Evolutionary conservation across 2,113 vertebrate genomes (phyloP).

Genomic region (Pitta sordida): DNA sequence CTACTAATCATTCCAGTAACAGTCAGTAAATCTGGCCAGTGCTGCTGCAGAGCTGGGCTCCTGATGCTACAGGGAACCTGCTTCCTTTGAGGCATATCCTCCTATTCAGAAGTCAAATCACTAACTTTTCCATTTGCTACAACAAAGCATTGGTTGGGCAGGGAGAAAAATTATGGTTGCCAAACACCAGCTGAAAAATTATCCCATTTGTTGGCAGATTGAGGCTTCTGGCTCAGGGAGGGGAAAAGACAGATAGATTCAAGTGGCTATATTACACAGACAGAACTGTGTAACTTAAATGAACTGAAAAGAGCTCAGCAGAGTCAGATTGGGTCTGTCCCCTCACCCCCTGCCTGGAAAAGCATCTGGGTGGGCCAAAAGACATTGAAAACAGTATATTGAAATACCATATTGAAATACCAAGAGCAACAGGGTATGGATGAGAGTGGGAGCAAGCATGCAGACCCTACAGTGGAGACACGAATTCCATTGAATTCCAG

Average conservation of each 20-base stretch:
- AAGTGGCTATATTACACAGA: conserved; percentile 52
- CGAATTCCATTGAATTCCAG: not conserved
- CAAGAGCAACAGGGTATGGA: conserved; percentile 11
- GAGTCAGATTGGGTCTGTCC: not conserved
- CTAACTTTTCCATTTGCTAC: conserved; percentile 56
- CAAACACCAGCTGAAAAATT: conserved; percentile 61
- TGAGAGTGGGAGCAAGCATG: not conserved
- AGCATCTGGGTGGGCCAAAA: conserved; percentile 32
- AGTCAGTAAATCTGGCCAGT: conserved; percentile 36
- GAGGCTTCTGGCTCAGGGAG: conserved; percentile 36
- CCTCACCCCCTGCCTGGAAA: not conserved
- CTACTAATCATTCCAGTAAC: conserved; percentile 55
- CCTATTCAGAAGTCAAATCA: conserved; percentile 39
- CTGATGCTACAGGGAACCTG: conserved; percentile 41
- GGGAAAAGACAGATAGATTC: conserved; percentile 61
- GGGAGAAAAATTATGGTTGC: conserved; percentile 46
- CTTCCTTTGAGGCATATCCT: conserved; percentile 47
- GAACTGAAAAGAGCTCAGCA: conserved; percentile 45
- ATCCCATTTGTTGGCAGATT: conserved; percentile 56
- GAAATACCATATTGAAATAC: conserved; percentile 28
- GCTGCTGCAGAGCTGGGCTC: not conserved
- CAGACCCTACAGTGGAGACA: not conserved
- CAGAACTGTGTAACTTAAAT: conserved; percentile 54
- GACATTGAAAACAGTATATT: not conserved
- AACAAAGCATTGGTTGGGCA: conserved; percentile 40